phyloP scores from a whole-genome alignment of 2,113 vertebrate genomes.

The Camelus bactrianus region DNA sequence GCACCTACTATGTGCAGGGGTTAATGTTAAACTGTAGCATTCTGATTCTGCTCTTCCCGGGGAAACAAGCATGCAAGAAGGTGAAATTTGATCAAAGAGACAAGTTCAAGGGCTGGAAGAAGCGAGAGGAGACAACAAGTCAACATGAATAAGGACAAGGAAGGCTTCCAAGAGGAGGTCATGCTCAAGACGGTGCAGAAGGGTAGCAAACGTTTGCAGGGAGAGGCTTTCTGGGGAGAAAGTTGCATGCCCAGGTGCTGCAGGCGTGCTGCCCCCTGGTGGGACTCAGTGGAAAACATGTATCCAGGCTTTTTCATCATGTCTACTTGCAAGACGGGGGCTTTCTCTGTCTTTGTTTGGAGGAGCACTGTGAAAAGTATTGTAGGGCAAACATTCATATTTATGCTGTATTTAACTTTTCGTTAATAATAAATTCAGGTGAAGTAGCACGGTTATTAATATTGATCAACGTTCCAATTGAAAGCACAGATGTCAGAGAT shows the following conservation, averaged over 20 bases:
- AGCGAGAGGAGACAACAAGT: background rate
- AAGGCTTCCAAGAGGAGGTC: background rate
- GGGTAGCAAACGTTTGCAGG: background rate
- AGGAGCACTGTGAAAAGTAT: slow-evolving; percentile 79
- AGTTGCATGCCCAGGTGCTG: background rate
- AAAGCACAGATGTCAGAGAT: slow-evolving; percentile 87
- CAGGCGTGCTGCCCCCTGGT: background rate
- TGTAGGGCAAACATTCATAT: slow-evolving; percentile 83
- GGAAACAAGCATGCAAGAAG: background rate
- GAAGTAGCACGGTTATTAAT: slow-evolving; percentile 88
- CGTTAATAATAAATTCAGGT: slow-evolving; percentile 88
- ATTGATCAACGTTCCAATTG: slow-evolving; percentile 87
- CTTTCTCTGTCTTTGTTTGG: slow-evolving; percentile 68
- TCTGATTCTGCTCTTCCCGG: background rate
- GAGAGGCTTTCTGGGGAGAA: background rate
- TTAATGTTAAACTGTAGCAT: background rate
- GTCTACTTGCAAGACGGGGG: background rate
- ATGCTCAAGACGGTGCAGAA: background rate
- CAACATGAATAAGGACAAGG: background rate
- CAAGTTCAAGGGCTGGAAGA: background rate
- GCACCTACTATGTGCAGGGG: background rate
- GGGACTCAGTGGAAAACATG: too few species aligned
- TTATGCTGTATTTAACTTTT: slow-evolving; percentile 87
- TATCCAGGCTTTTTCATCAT: background rate
- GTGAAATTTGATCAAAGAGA: background rate